Base-by-base conservation (phyloP, 2,888 invertebrate species). In the Lepidochrysops patricia region DNA sequence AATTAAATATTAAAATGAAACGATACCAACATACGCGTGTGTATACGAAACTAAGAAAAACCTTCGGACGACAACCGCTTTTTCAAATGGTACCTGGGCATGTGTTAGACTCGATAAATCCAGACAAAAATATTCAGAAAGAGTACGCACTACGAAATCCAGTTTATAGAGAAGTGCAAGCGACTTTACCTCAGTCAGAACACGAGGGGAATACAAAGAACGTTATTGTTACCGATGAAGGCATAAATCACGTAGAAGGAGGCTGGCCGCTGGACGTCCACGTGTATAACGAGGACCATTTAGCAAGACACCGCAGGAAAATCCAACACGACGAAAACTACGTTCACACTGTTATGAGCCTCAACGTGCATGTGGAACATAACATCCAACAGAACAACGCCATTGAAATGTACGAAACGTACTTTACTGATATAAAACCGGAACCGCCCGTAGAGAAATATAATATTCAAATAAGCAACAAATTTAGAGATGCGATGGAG, bases 231-330 rank as follows among this genome's bases (percentile, higher is more conserved):
- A 87, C 84, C 60, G 84, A 86, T n/a, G 88, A 89, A 63, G 93
- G 94, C 7, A 90, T 96, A 74, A 91, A 91, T 68, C 96, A 96
- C 75, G 87, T 85, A 12, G 96, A 96, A 79, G 96, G 96, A 62
- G 96, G 96, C 15, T 96, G 96, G 96, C 95, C 96, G 1, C 93
- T 93, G 70, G 96, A 96, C 66, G 84, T 93, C 7, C 92, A 92
- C 65, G 77, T 84, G 62, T 79, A 86, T 54, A 92, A 93, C 71
- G 90, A 93, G 67, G 96, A 96, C 67, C 93, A 94, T 71, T 92
- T 94, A 6, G 75, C 89, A 48, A 90, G 96, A 58, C 94, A 94
- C 77, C 90, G 94, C 58, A 94, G 96, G 66, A 95, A 95, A 74
- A 89, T 95, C 23, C 93, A 94, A 76, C 95, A 95, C 67, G 96